These are phyloP conservation scores for Gibbula magus DNA, from an alignment of 2,888 invertebrate genomes.

Conservation along the genomic window DNA sequence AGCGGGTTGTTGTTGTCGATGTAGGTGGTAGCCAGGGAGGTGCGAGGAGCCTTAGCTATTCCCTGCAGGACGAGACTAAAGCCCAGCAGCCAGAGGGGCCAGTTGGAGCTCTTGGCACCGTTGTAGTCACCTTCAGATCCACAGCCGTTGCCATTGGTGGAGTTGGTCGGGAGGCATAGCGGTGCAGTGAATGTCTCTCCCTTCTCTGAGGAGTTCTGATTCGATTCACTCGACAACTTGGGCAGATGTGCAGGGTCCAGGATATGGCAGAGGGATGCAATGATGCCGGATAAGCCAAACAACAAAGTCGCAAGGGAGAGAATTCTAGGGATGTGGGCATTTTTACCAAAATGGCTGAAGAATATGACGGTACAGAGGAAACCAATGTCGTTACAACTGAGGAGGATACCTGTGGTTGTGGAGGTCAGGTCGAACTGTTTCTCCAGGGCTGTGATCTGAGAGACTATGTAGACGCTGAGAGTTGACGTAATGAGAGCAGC, in stretches of 20 bases:
- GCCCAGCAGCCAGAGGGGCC: conserved; percentile 32
- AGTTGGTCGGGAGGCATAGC: neutral
- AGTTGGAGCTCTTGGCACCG: neutral
- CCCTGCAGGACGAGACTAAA: conserved; percentile 50
- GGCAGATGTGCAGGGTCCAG: conserved; percentile 20
- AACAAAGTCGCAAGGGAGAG: neutral
- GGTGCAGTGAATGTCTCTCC: neutral
- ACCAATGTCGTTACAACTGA: conserved; percentile 61
- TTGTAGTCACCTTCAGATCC: neutral
- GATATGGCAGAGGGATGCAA: conserved; percentile 23
- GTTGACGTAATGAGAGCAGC: conserved; percentile 33
- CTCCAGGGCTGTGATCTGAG: conserved; percentile 55
- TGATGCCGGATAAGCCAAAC: conserved; percentile 19
- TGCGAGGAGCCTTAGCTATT: conserved; percentile 54
- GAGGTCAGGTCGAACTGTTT: conserved; percentile 53
- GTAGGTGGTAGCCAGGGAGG: conserved; percentile 49
- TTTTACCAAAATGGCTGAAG: conserved; percentile 50
- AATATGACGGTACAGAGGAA: conserved; percentile 52
- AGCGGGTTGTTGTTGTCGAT: conserved; percentile 49
- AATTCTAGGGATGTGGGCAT: conserved; percentile 26
- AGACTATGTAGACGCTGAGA: conserved; percentile 31
- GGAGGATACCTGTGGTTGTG: conserved; percentile 52
- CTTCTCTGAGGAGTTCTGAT: neutral
- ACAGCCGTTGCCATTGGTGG: neutral
- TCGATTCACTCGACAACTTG: neutral